Base-by-base conservation (phyloP, 2,797 vertebrate species). In the Pipistrellus kuhlii region DNA sequence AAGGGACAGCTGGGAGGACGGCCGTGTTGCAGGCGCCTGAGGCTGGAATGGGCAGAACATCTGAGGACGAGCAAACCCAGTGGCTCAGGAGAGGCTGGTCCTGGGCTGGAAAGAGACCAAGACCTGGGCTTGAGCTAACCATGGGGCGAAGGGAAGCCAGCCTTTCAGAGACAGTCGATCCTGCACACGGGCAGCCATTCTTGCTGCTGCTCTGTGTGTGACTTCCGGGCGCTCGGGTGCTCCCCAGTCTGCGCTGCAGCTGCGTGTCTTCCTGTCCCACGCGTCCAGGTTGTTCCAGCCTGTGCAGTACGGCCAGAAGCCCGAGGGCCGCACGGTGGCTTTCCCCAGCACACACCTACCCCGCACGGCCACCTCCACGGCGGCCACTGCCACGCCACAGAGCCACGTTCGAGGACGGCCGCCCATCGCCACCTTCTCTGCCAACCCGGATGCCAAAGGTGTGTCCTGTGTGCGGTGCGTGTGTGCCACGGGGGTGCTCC, bases 251-350 rank as follows among this genome's bases (percentile, higher is more conserved):
- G 2, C 8, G 0, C 46, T 59, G 6, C 35, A 55, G 81, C n/a
- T 38, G 7, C 51, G 5, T 66, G n/a, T 91, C 78, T 91, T 82
- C 85, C 62, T 78, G 44, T 46, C 81, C 25, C 25, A 20, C 30
- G 44, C 23, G 1, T 94, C 72, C 75, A 99, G 99, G 97, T 98
- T 99, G 97, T 99, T 99, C 94, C 98, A 99, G 97, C 98, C 99
- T 0, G 99, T 99, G 69, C 98, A 98, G 82, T 99, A 99, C 3
- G 99, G 99, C 44, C 99, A 99, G 81, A 99, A 99, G 95, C 99
- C 99, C 0, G 98, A 99, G 95, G 99, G 99, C 2, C 98, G 98
- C 30, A 98, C 98, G 0, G 98, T 99, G 91, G 80, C 98, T 12
- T 98, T 99, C 81, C 98, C 98, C 55, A 98, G 95, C 94, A 53